phyloP scores from a whole-genome alignment of 2,797 vertebrate genomes.

The Myotis vivesi region DNA sequence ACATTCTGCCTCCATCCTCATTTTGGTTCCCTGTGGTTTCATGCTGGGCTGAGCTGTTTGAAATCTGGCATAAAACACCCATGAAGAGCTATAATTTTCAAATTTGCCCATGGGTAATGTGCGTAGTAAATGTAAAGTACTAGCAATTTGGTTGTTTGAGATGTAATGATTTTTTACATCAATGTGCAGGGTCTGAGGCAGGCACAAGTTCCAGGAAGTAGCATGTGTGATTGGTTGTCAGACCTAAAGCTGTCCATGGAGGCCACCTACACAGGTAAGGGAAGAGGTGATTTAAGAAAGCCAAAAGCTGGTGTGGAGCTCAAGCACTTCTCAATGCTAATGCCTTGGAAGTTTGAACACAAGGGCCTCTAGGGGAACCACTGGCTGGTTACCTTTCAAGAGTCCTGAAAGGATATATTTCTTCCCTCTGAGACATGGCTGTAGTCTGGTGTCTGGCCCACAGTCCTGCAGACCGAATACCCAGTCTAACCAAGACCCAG shows the following conservation, averaged over 20 bases:
- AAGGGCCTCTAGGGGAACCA: background rate
- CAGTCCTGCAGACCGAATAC: background rate
- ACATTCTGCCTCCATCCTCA: constrained; percentile 54
- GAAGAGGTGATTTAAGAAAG: background rate
- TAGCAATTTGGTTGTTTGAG: constrained; percentile 61
- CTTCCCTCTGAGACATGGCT: background rate
- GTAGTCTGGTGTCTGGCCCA: background rate
- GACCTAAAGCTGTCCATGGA: background rate
- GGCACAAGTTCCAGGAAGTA: constrained; percentile 20
- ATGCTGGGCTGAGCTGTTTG: constrained; percentile 62
- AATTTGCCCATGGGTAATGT: constrained; percentile 78
- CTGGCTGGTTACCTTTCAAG: background rate
- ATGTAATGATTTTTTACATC: constrained; percentile 63
- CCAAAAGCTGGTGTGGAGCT: background rate
- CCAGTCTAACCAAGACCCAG: background rate
- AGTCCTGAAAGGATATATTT: background rate
- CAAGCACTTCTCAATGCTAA: background rate
- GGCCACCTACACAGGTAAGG: background rate
- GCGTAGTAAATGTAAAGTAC: constrained; percentile 73
- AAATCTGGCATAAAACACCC: constrained; percentile 67
- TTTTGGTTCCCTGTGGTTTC: constrained; percentile 57
- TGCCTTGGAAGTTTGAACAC: background rate
- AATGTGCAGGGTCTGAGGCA: constrained; percentile 47
- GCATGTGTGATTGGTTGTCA: background rate
- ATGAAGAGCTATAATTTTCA: constrained; percentile 77